Base-by-base conservation (phyloP, 2,113 vertebrate species). In the Pedetes capensis region DNA sequence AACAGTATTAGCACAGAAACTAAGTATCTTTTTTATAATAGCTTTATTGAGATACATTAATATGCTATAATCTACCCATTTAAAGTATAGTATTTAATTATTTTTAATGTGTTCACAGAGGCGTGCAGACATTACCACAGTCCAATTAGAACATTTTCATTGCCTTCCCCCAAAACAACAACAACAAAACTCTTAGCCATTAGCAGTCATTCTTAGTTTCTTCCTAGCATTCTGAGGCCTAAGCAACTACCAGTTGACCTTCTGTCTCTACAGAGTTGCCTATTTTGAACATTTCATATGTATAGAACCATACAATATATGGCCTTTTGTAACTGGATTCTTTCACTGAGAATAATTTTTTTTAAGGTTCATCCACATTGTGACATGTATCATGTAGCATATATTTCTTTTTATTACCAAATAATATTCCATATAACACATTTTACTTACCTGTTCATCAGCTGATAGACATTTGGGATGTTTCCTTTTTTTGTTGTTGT, bases 401-500 rank as follows among this genome's bases (percentile, higher is more conserved):
- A n/a, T n/a, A n/a, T n/a, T n/a, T n/a, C n/a, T n/a, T n/a, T n/a
- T n/a, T n/a, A n/a, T n/a, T n/a, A n/a, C n/a, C n/a, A n/a, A n/a
- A n/a, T n/a, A n/a, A n/a, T n/a, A n/a, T n/a, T n/a, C n/a, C n/a
- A n/a, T n/a, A n/a, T n/a, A n/a, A n/a, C n/a, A n/a, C n/a, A n/a
- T n/a, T n/a, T n/a, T n/a, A n/a, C n/a, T n/a, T n/a, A n/a, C n/a
- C n/a, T n/a, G n/a, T n/a, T n/a, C n/a, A n/a, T n/a, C n/a, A n/a
- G n/a, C n/a, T n/a, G n/a, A n/a, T n/a, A n/a, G n/a, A n/a, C n/a
- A n/a, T n/a, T n/a, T n/a, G n/a, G n/a, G n/a, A n/a, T n/a, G n/a
- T 95, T 86, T 85, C 10, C 59, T 89, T 72, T 78, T 84, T 29
- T 66, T 84, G n/a, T 89, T 63, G 34, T 82, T 63, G 32, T 84